phyloP scores from a whole-genome alignment of 1,140 invertebrate genomes.

The Hetaerina americana region DNA sequence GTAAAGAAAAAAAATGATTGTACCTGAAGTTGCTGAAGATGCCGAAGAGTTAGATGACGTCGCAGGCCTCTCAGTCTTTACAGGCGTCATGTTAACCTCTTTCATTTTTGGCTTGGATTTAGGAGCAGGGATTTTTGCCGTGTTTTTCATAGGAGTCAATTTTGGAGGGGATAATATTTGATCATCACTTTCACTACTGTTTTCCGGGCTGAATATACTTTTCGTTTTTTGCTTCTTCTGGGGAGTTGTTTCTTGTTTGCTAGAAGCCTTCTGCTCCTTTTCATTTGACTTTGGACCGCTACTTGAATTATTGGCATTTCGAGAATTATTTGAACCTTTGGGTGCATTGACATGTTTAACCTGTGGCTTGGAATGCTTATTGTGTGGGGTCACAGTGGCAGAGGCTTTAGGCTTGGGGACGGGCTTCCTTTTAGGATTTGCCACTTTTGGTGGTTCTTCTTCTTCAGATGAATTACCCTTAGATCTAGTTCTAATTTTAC shows the following conservation, averaged over 20 bases:
- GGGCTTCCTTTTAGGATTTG: constrained; percentile 21
- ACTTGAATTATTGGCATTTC: neutral
- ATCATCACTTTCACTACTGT: constrained; percentile 58
- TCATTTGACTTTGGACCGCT: neutral
- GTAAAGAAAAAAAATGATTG: neutral
- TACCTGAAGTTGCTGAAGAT: constrained; percentile 18
- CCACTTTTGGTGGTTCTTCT: constrained; percentile 29
- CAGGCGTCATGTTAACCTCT: constrained; percentile 2
- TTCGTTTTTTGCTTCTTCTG: constrained; percentile 52
- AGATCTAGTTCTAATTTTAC: constrained; percentile 26
- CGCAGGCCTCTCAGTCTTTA: constrained; percentile 17
- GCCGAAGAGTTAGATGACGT: neutral
- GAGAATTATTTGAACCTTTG: neutral
- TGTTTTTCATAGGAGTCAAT: constrained; percentile 14
- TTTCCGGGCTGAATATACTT: constrained; percentile 70
- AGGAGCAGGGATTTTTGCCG: constrained; percentile 7
- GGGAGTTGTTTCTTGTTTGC: constrained; percentile 12
- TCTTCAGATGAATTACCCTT: constrained; percentile 36
- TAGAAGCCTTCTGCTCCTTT: neutral
- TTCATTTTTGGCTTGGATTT: constrained; percentile 19
- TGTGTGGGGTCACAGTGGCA: constrained; percentile 30
- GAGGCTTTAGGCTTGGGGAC: constrained; percentile 40
- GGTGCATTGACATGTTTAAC: neutral
- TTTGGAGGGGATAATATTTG: constrained; percentile 25
- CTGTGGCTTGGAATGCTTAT: neutral